Evolutionary conservation across 1,140 invertebrate genomes (phyloP), one percentile per base, ranked within the genome.

Genomic region (Sycophila sp.): DNA sequence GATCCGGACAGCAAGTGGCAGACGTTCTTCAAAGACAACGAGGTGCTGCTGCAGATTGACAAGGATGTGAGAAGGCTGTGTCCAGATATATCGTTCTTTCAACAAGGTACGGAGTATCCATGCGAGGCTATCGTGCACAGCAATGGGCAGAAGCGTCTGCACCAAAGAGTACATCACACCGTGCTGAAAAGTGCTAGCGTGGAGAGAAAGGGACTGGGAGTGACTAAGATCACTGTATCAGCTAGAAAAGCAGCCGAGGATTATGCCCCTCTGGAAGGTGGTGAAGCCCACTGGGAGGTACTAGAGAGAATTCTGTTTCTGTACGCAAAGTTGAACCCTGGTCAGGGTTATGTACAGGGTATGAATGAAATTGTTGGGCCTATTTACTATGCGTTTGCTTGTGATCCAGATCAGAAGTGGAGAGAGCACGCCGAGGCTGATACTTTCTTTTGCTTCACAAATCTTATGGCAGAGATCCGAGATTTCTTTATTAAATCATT

Each of bases 331-430:
- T 89, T 99, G 2, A 99, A 99, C 89, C 96, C 97, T 4, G 98
- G 98, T 1, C 96, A 98, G 83, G 93, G 96, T 4, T 99, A 99
- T 86, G 96, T 99, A 0, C 97, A 99, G 86, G 98, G 98, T 69
- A 99, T 99, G 98, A 99, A 99, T 88, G 98, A 99, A 87, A 98
- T 99, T 74, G 92, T 99, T 68, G 98, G 97, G 0, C 98, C 98
- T 19, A 97, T 99, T 77, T 99, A 99, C 87, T 97, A 98, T 84
- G 93, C 95, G 7, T 97, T 99, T 87, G 97, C 97, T 15, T 93
- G 91, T 45, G 96, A 99, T 89, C 90, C 94, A 4, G 90, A 96
- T 85, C 76, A 87, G n/a, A 88, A 91, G 63, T 95, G 91, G 88
- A 89, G 93, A 90, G 96, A 94, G 81, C 89, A 95, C 83, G 97